phyloP scores from a whole-genome alignment of 1,140 invertebrate species.

The Sitobion miscanthi region DNA sequence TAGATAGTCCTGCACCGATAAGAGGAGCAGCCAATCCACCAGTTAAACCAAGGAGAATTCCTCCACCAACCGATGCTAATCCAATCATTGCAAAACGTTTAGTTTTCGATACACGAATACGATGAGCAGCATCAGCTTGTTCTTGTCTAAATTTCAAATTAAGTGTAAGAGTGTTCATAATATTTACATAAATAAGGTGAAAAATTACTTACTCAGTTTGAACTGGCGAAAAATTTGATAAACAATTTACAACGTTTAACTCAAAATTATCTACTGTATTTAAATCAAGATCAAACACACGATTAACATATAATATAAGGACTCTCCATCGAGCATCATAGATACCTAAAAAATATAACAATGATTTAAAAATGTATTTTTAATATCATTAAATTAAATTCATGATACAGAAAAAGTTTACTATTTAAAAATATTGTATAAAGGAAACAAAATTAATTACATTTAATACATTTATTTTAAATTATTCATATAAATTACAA shows the following conservation, averaged over 20 bases:
- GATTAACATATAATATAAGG: slow-evolving; percentile 67
- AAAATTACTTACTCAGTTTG: slow-evolving; percentile 62
- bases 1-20: slow-evolving; percentile 71
- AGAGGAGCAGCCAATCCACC: slow-evolving; percentile 74
- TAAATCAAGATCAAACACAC: slow-evolving; percentile 66
- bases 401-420: neutral
- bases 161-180: neutral
- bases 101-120: slow-evolving; percentile 67
- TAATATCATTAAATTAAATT: neutral
- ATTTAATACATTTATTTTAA: neutral
- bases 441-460: neutral
- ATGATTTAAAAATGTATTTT: neutral
- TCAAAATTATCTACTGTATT: slow-evolving; percentile 67
- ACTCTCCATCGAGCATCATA: slow-evolving; percentile 73
- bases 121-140: slow-evolving; percentile 64
- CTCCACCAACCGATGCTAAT: slow-evolving; percentile 71
- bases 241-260: slow-evolving; percentile 63
- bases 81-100: slow-evolving; percentile 72
- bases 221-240: slow-evolving; percentile 62
- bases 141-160: slow-evolving; percentile 61
- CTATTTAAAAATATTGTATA: neutral
- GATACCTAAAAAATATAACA: slow-evolving; percentile 64
- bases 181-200: neutral
- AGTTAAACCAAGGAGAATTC: slow-evolving; percentile 72
- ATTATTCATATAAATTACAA: neutral